Evolutionary conservation across 2,797 vertebrate species (phyloP), one percentile per base, ranked within the genome.

Genomic region (Myripristis murdjan): DNA sequence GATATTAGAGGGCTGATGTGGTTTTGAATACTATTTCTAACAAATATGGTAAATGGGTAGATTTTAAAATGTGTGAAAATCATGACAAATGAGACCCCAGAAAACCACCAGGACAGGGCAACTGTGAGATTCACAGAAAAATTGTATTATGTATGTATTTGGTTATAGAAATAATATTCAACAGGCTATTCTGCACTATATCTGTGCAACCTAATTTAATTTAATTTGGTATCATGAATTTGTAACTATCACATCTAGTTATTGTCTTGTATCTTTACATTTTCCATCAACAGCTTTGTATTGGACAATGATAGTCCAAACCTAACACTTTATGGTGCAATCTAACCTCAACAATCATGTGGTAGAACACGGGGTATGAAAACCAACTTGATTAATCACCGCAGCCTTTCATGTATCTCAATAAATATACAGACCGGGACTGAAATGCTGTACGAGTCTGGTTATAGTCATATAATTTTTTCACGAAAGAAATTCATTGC

Each of bases 381-480:
- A 85, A 85, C 79, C 76, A 77, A 81, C 63, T 70, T 90, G 83
- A 93, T 90, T 88, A 77, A 92, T 92, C 64, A 60, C 76, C 60
- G 35, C 60, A 64, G 65, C 69, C 79, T 90, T 87, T 87, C 75
- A 90, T 86, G 82, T 84, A 79, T 86, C 73, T 82, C 75, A 64
- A 67, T 78, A 90, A 91, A 89, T 90, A 90, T 20, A 92, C 89
- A 91, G 75, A 86, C 66, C 46, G 1, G 6, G 58, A 73, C 75
- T 82, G 81, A 83, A 18, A 64, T 70, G 79, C 76, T 89, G 89
- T 88, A 84, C 75, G 75, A 87, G 75, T 86, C 77, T 89, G 83
- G 75, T 64, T 75, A 0, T 24, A 82, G 81, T 90, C 79, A 60
- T 73, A 79, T 75, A 79, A 88, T 75, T 87, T 79, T 78, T 78